A percentile compares a stretch with the other conserved stretches of the same genome.
Conservation (phyloP, 2,888 invertebrate genomes). For the Resseliella maxima region DNA sequence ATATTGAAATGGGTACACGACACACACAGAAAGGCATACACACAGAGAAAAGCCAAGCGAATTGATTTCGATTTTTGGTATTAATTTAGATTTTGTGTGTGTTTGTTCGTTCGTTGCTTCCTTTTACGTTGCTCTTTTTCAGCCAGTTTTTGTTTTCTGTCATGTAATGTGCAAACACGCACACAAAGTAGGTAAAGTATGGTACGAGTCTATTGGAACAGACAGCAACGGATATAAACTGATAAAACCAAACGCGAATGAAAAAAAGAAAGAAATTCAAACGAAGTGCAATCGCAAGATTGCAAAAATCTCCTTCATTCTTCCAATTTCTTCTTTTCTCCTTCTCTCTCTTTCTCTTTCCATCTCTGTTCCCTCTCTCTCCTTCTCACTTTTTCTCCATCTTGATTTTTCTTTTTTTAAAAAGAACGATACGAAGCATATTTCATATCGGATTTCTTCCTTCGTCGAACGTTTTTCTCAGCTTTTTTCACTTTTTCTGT, state of each 20-base stretch:
- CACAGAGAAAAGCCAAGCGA: background rate
- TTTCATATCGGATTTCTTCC: background rate
- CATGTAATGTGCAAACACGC: background rate
- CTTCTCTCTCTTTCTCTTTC: background rate
- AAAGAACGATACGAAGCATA: background rate
- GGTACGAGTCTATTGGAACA: background rate
- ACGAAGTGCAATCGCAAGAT: background rate
- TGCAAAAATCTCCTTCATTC: background rate
- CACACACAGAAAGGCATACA: background rate
- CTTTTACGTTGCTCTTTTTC: background rate
- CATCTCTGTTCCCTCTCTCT: background rate
- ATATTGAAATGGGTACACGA: slow-evolving; percentile 48
- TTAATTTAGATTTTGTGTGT: background rate
- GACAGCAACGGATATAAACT: background rate
- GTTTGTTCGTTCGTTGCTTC: background rate
- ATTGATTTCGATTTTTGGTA: too few relatives aligned
- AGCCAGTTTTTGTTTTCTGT: background rate
- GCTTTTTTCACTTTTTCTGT: background rate
- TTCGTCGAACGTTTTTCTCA: background rate
- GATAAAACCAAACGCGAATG: slow-evolving; percentile 1
- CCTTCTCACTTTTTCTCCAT: background rate
- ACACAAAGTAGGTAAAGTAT: slow-evolving; percentile 24
- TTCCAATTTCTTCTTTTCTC: background rate
- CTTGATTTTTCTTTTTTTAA: too few relatives aligned
- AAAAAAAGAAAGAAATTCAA: background rate